Conservation (phyloP, 2,888 invertebrate genomes). For the Nematopogon swammerdamellus region DNA sequence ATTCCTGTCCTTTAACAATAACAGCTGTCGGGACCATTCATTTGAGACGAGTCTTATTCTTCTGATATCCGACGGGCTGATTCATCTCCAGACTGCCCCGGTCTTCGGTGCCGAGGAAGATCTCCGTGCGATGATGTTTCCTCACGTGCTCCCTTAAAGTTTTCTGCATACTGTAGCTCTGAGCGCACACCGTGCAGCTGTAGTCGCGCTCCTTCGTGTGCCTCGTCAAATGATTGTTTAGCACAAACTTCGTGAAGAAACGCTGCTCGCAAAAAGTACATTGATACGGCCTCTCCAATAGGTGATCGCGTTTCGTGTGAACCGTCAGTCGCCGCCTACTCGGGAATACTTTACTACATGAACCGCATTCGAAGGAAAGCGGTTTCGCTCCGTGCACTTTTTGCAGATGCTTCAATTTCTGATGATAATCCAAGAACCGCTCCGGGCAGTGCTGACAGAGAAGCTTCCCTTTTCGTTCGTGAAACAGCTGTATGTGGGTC, state of each 20-base stretch:
- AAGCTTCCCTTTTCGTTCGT: constrained; percentile 1
- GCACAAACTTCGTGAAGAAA: background rate
- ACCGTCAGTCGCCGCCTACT: background rate
- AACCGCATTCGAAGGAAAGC: background rate
- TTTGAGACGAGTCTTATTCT: too few relatives aligned
- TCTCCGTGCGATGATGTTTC: background rate
- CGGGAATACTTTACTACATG: constrained; percentile 1
- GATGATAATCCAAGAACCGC: constrained; percentile 4
- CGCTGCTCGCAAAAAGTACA: background rate
- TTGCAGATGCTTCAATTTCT: constrained; percentile 1
- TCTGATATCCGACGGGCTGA: too few relatives aligned
- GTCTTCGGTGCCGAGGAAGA: too few relatives aligned
- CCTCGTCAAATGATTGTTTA: background rate
- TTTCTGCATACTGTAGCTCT: background rate
- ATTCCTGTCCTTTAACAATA: too few relatives aligned
- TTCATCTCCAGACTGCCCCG: too few relatives aligned
- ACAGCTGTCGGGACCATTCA: too few relatives aligned
- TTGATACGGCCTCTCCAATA: background rate
- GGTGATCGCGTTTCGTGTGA: background rate
- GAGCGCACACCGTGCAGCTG: constrained; percentile 1
- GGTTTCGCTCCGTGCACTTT: constrained; percentile 1
- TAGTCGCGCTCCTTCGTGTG: constrained; percentile 3
- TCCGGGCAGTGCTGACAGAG: constrained; percentile 4
- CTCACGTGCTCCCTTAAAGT: constrained; percentile 3
- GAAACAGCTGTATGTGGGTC: constrained; percentile 1